Evolutionary conservation across 2,888 invertebrate genomes (phyloP), one percentile per base, ranked within the genome.

Genomic region (Alcis repandata): DNA sequence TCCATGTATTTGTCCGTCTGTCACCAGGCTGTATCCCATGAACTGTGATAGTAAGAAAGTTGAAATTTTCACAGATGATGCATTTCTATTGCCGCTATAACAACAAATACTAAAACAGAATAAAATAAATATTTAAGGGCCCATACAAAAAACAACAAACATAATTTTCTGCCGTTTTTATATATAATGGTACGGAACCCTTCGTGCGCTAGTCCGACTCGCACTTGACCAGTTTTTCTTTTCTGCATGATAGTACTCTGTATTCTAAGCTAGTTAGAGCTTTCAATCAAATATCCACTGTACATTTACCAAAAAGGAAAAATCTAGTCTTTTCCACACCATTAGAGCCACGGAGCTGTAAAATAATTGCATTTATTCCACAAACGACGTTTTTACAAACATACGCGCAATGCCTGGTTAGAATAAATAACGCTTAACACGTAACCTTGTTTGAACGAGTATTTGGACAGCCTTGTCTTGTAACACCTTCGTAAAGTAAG

Each of bases 391-490:
- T 22, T 46, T 46, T 13, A 13, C 27, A 48, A 48, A 11, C 19
- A 43, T 27, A 4, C 27, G 27, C 2, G 27, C 6, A 27, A 4
- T 27, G 27, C 27, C 6, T 27, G 27, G 27, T 27, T 6, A 43
- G 3, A 43, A 43, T 15, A 15, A 41, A 15, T 10, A 36, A 36
- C 36, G 36, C 11, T n/a, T 2, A 38, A n/a, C n/a, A 38, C n/a
- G 38, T 38, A 38, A n/a, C 46, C 46, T 22, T 46, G 46, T 46
- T 46, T n/a, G 11, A 57, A 36, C 38, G 6, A 40, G 48, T 58
- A 20, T 57, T 57, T 46, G 57, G 36, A 40, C 38, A 40, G 15
- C 58, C 48, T 58, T 54, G 41, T 41, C 7, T 10, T 32, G 49
- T 49, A 15, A 15, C 27, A 48, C n/a, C 32, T 54, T 46, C 22